phyloP scores from a whole-genome alignment of 2,888 invertebrate species.

The Coenonympha glycerion region DNA sequence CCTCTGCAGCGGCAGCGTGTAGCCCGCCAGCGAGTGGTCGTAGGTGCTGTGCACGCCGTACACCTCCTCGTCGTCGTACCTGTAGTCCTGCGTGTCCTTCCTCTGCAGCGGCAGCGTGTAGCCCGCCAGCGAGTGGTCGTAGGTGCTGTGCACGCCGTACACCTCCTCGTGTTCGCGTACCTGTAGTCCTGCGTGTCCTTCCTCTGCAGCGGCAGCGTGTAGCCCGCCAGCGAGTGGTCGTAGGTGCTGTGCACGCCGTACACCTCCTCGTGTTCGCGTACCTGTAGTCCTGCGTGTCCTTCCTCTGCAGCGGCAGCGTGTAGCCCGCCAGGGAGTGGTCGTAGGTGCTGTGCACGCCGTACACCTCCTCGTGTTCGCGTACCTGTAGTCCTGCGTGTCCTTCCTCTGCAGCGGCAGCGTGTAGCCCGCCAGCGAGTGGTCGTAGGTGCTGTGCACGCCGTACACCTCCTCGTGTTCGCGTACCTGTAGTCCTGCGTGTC shows the following conservation, averaged over 20 bases:
- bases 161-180: slow-evolving; percentile 89
- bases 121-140: slow-evolving; percentile 91
- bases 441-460: slow-evolving; percentile 94
- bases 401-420: slow-evolving; percentile 90
- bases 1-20: slow-evolving; percentile 90
- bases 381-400: slow-evolving; percentile 91
- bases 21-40: slow-evolving; percentile 92
- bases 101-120: slow-evolving; percentile 93
- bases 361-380: slow-evolving; percentile 90
- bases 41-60: slow-evolving; percentile 96
- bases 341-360: slow-evolving; percentile 94
- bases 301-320: slow-evolving; percentile 89
- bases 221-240: slow-evolving; percentile 92
- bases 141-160: slow-evolving; percentile 95
- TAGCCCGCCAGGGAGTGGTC: slow-evolving; percentile 94
- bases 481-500: slow-evolving; percentile 93
- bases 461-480: slow-evolving; percentile 91
- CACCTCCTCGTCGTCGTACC: slow-evolving; percentile 87
- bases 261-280: slow-evolving; percentile 87
- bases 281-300: slow-evolving; percentile 91
- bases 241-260: slow-evolving; percentile 96
- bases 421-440: slow-evolving; percentile 92
- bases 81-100: slow-evolving; percentile 90
- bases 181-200: slow-evolving; percentile 91
- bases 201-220: slow-evolving; percentile 90